Evolutionary conservation across 2,888 invertebrate species (phyloP).

Genomic region (Colletes collaris): DNA sequence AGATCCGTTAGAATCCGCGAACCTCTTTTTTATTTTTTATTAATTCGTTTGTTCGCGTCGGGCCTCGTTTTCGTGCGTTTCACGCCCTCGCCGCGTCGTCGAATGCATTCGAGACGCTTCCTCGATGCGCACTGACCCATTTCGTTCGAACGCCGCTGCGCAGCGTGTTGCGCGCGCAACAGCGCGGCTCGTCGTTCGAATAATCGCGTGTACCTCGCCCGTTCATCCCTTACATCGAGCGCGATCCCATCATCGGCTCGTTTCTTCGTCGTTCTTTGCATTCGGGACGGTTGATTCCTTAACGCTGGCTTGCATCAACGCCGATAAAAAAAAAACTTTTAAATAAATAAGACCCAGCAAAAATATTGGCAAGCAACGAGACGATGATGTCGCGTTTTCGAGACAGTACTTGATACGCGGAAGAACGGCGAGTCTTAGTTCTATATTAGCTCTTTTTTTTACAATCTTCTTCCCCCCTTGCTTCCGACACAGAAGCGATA

Average conservation of each 20-base stretch:
- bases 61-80: slow-evolving; percentile 1
- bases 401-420: slow-evolving; percentile 13
- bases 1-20: background rate
- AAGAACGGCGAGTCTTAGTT: slow-evolving; percentile 32
- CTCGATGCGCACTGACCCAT: too few species aligned
- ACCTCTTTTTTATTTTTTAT: background rate
- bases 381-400: slow-evolving; percentile 11
- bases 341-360: slow-evolving; percentile 52
- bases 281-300: slow-evolving; percentile 49
- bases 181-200: slow-evolving; percentile 33
- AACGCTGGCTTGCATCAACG: slow-evolving; percentile 1
- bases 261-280: slow-evolving; percentile 30
- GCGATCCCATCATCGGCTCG: slow-evolving; percentile 15
- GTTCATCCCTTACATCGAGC: slow-evolving; percentile 12
- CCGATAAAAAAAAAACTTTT: slow-evolving; percentile 14
- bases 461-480: slow-evolving; percentile 2
- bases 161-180: background rate
- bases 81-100: too few species aligned
- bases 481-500: slow-evolving; percentile 45
- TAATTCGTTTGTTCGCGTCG: background rate
- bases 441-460: background rate
- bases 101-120: too few species aligned
- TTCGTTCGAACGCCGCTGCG: too few species aligned
- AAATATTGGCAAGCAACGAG: slow-evolving; percentile 37
- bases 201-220: slow-evolving; percentile 53